These are phyloP conservation scores for Cirrhinus molitorella DNA, from an alignment of 2,797 vertebrate genomes.

Conservation along the genomic window DNA sequence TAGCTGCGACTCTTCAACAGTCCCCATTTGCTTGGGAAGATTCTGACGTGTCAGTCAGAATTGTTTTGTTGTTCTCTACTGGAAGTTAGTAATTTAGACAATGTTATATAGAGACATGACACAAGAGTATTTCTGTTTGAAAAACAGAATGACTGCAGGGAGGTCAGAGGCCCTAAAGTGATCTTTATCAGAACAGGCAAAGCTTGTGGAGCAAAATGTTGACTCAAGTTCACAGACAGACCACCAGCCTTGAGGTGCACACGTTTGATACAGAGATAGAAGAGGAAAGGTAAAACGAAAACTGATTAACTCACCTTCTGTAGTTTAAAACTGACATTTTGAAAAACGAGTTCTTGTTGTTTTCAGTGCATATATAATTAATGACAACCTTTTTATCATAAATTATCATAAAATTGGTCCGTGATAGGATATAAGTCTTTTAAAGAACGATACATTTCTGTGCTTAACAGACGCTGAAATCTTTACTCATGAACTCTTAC, in stretches of 20 bases:
- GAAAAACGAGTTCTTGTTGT: neutral
- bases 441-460: neutral
- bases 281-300: neutral
- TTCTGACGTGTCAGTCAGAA: neutral
- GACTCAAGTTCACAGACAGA: neutral
- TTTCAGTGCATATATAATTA: neutral
- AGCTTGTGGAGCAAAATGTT: neutral
- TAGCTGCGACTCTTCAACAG: neutral
- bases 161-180: conserved; percentile 5
- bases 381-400: too few species aligned
- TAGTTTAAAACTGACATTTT: neutral
- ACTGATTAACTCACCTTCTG: neutral
- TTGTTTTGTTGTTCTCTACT: conserved; percentile 1
- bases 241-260: conserved; percentile 2
- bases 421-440: neutral
- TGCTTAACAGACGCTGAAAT: neutral
- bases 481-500: neutral
- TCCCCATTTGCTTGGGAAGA: neutral
- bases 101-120: conserved; percentile 39
- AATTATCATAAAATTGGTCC: neutral
- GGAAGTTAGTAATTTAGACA: neutral
- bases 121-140: conserved; percentile 55
- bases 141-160: neutral
- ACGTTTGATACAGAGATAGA: neutral
- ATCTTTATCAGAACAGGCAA: neutral